Base-by-base conservation (phyloP, 30 jellyfish, hydroid and myxozoan species). In the Catostylus mosaicus region DNA sequence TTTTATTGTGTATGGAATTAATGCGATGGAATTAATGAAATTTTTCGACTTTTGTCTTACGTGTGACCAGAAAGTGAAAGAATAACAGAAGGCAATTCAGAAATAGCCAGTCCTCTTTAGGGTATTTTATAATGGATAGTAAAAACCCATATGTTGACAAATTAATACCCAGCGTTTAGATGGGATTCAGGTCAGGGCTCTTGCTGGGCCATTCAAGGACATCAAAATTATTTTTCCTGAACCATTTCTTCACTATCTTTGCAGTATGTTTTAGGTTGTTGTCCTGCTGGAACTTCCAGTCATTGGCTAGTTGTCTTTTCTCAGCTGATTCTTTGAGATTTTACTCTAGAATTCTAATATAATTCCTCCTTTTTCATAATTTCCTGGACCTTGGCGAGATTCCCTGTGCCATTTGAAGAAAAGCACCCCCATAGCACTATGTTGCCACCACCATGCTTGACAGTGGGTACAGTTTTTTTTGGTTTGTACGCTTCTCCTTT, bases 261-360 rank as follows among this genome's bases (percentile, higher is more conserved):
- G 54, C 8, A 16, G 54, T 43, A 43, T 43, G 54, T 40, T 16
- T 43, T 43, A 6, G 54, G 54, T 16, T 16, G 16, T 43, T 43
- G 26, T 52, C 46, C 40, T 62, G 75, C 46, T 62, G 46, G 75
- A 3, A 62, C 12, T 62, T 62, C 75, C n/a, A 62, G 75, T 62
- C 26, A 45, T 29, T 22, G 45, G 3, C 30, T 4, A 62, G 45
- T 45, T 19, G 43, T 9, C 14, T 4, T 62, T 32, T 62, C 75
- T 19, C 24, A 62, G 45, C 75, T 12, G 75, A 62, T 19, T 29
- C 46, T 22, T 62, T 62, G 45, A 62, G 45, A 29, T 62, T 62
- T 19, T 56, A 7, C 46, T 62, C 75, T 3, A 62, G 75, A 22
- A 62, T 62, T 16, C 75, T 62, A 16, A 62, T 29, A 45, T 62